Evolutionary conservation across 2,797 vertebrate genomes (phyloP).

Genomic region (Cheirogaleus major): DNA sequence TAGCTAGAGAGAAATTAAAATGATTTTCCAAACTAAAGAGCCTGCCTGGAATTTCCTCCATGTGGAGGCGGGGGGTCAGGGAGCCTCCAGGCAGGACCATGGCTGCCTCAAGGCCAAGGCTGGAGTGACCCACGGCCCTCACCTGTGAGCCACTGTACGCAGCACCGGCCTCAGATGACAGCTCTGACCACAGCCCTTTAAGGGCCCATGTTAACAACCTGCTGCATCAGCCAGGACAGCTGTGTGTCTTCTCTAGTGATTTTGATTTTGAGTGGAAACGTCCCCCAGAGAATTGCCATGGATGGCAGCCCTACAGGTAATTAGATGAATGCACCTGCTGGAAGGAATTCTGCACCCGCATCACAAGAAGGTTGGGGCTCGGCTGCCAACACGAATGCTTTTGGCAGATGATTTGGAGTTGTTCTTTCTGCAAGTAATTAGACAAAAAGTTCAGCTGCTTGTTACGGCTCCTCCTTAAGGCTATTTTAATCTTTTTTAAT

Average conservation of each 20-base stretch:
- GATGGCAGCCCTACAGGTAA: neutral
- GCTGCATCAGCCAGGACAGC: neutral
- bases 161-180: neutral
- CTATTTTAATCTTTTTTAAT: constrained; percentile 25
- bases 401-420: neutral
- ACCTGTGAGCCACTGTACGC: rapidly evolving
- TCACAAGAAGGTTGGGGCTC: neutral
- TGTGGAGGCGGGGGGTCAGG: rapidly evolving
- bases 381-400: neutral
- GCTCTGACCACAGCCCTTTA: too few species aligned
- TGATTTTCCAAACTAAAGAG: constrained; percentile 21
- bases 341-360: neutral
- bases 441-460: constrained; percentile 36
- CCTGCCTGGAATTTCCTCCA: neutral
- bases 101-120: neutral
- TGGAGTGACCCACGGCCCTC: neutral
- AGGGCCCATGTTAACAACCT: neutral
- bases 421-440: constrained; percentile 48
- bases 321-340: neutral
- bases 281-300: neutral
- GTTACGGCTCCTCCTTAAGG: neutral
- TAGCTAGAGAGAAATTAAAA: constrained; percentile 22
- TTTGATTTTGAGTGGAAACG: neutral
- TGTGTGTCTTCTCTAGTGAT: neutral
- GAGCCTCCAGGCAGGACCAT: neutral